phyloP scores from a whole-genome alignment of 1,140 invertebrate genomes.

The Delia radicum region DNA sequence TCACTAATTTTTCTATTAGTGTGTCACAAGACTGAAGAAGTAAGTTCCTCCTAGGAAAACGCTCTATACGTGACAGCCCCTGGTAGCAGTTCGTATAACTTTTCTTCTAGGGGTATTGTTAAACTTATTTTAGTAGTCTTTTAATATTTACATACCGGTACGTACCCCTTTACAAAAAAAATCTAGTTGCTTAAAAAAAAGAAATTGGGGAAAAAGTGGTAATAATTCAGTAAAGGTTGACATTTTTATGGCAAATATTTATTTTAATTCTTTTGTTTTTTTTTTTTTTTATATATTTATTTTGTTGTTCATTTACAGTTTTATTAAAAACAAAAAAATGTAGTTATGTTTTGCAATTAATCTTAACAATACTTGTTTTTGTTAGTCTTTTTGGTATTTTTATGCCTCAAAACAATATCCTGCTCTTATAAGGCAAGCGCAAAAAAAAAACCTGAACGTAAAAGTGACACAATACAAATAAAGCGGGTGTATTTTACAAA shows the following conservation, averaged over 20 bases:
- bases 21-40: too few species aligned
- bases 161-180: too few species aligned
- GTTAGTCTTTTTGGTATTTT: background rate
- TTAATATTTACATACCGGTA: too few species aligned
- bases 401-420: background rate
- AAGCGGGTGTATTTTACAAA: background rate
- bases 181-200: too few species aligned
- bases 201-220: background rate
- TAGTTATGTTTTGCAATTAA: background rate
- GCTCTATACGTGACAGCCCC: too few species aligned
- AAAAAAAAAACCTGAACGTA: background rate
- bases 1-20: too few species aligned
- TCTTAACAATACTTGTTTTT: background rate
- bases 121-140: too few species aligned
- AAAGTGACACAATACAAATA: too few species aligned
- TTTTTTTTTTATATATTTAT: background rate
- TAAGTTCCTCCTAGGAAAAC: too few species aligned
- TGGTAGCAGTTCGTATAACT: too few species aligned
- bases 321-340: background rate
- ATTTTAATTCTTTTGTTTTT: background rate
- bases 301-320: background rate
- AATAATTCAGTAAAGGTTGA: background rate
- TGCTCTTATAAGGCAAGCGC: background rate
- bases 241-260: constrained; percentile 2
- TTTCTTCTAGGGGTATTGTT: too few species aligned